Evolutionary conservation across 2,797 vertebrate species (phyloP).

Genomic region (Heterohyrax brucei): DNA sequence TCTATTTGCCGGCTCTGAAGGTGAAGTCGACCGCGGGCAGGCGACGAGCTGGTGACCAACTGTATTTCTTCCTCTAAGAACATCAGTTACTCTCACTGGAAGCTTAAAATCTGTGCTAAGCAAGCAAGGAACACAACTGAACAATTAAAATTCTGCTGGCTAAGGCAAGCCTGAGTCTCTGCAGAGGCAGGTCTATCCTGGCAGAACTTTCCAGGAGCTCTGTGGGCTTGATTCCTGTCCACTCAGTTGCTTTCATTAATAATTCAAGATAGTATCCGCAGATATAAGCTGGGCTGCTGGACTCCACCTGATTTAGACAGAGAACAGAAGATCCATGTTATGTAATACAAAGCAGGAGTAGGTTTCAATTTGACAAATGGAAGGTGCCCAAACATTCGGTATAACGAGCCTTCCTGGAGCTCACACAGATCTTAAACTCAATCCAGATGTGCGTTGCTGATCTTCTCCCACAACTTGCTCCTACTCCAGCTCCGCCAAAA

Average conservation of each 20-base stretch:
- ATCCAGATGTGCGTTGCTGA: background rate
- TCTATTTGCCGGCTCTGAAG: slow-evolving; percentile 11
- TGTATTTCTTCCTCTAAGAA: slow-evolving; percentile 34
- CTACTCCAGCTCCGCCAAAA: background rate
- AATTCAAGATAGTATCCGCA: background rate
- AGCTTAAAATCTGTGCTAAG: slow-evolving; percentile 46
- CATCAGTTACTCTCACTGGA: slow-evolving; percentile 63
- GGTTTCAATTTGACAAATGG: slow-evolving; percentile 44
- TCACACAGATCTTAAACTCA: background rate
- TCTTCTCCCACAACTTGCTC: background rate
- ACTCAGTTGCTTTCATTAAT: background rate
- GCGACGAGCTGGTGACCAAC: background rate
- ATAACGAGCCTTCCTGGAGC: background rate
- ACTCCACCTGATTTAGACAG: background rate
- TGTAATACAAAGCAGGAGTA: background rate
- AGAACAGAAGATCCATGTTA: background rate
- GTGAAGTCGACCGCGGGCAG: background rate
- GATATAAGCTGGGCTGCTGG: background rate
- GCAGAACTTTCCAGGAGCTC: background rate
- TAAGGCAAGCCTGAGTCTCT: background rate
- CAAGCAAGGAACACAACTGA: background rate
- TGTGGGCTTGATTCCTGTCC: background rate
- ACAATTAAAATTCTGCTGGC: background rate
- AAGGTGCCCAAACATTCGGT: background rate
- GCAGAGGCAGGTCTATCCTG: background rate